Base-by-base conservation (phyloP, 2,113 vertebrate species). In the Glareola pratincola region DNA sequence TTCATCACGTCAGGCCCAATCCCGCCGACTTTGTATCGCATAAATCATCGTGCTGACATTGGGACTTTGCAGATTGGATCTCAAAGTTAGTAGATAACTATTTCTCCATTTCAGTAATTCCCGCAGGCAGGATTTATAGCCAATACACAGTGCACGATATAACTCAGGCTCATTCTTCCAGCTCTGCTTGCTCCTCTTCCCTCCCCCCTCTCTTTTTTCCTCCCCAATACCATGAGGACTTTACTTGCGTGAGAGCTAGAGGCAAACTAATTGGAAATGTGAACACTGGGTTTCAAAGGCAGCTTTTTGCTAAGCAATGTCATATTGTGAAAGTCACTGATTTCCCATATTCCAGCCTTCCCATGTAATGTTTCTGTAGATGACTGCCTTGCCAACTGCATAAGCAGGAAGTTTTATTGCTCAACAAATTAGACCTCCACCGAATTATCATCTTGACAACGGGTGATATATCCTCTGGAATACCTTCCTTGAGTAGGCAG, bases 101-200 rank as follows among this genome's bases (percentile, higher is more conserved):
- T 94, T 91, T 92, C 86, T 96, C 75, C 74, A 69, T 92, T 92
- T 72, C 94, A 77, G 59, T 89, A 90, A 91, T 91, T 88, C 87
- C 87, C 83, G 66, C 74, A 79, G 87, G 77, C 87, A 80, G 80
- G 73, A 94, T 96, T 97, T 95, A 94, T 64, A 67, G 80, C 63
- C 77, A 76, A 68, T 48, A 59, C 89, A 39, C 86, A 41, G 43
- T 1, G n/a, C 57, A 20, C 73, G 73, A 3, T 41, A 78, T 91
- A 94, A 88, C 54, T 95, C 80, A 62, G 1, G 6, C 4, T 54
- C 43, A 7, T 91, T 91, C 63, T 92, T 95, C 75, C 81, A 93
- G 80, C 77, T 91, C 74, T 71, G 63, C 71, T 88, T 62, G n/a
- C 47, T 72, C 45, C 77, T 47, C 69, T 71, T 85, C 78, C 82